phyloP scores from a whole-genome alignment of 1,140 invertebrate genomes.

The Tetramorium simillimum region DNA sequence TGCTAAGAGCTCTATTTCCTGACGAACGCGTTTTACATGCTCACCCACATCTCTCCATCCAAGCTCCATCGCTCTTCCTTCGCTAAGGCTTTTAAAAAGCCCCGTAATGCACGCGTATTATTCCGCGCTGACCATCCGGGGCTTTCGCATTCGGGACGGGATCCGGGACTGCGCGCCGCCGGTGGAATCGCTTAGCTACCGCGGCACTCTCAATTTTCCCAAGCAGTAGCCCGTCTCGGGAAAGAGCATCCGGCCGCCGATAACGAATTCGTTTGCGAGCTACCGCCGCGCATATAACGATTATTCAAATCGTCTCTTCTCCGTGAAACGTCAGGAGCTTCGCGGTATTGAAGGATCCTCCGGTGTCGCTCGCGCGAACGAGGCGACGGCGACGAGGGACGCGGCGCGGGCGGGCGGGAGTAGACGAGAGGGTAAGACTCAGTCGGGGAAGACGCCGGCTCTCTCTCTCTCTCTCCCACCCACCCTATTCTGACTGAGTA shows the following conservation, averaged over 20 bases:
- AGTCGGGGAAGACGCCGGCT: not conserved
- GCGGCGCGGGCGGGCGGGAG: not conserved
- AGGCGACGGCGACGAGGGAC: not conserved
- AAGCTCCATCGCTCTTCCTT: not conserved
- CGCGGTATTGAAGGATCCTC: constrained; percentile 51
- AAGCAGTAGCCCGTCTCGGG: constrained; percentile 20
- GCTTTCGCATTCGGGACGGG: constrained; percentile 39
- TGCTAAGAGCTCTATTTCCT: constrained; percentile 24
- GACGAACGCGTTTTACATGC: not conserved
- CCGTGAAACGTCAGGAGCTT: constrained; percentile 66
- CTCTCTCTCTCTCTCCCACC: not conserved
- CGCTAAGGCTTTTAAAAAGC: constrained; percentile 42
- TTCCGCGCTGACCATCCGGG: constrained; percentile 41
- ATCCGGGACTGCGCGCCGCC: not conserved
- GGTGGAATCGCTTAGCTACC: constrained; percentile 36
- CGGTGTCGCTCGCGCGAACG: constrained; percentile 4
- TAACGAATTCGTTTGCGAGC: constrained; percentile 76
- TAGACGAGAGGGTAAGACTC: not conserved
- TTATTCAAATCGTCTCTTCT: constrained; percentile 83
- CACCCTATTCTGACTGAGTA: constrained; percentile 39
- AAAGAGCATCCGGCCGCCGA: constrained; percentile 34
- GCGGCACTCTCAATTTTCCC: constrained; percentile 43
- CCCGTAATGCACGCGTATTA: constrained; percentile 50
- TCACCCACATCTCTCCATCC: not conserved
- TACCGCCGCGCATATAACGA: constrained; percentile 83